A percentile compares a stretch with the other conserved stretches of the same genome.
These are phyloP conservation scores for Syndactyla subalaris DNA, from an alignment of 2,797 vertebrate genomes.

Conservation along the genomic window DNA sequence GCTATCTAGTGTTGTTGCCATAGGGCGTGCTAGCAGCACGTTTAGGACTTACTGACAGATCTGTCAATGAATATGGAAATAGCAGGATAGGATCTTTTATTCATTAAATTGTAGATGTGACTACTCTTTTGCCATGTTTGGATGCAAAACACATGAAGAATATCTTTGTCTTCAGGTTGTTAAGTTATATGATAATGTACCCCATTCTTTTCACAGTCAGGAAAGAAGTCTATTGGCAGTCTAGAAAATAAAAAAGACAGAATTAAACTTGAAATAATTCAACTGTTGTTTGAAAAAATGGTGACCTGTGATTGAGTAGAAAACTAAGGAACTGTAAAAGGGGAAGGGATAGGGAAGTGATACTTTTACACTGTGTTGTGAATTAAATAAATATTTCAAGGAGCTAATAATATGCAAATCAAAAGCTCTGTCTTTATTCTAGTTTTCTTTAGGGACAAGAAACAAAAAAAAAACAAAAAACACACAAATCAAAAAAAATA, in stretches of 20 bases:
- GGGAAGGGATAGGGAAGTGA: not conserved
- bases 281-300: not conserved
- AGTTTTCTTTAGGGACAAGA: not conserved
- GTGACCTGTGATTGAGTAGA: not conserved
- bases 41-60: not conserved
- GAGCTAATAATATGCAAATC: not conserved
- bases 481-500: not conserved
- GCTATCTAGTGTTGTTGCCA: not conserved
- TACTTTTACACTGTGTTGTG: not conserved
- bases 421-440: not conserved
- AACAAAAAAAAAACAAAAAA: not conserved
- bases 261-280: not conserved
- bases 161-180: not conserved
- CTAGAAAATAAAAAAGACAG: not conserved
- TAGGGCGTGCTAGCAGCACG: not conserved
- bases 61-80: not conserved
- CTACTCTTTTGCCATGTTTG: not conserved
- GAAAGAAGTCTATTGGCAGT: not conserved
- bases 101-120: not conserved
- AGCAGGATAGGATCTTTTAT: not conserved
- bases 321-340: not conserved
- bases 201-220: not conserved
- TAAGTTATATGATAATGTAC: not conserved
- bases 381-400: not conserved
- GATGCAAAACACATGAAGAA: not conserved